Evolutionary conservation across 1,140 invertebrate species (phyloP).

Genomic region (Ceratina japonica): DNA sequence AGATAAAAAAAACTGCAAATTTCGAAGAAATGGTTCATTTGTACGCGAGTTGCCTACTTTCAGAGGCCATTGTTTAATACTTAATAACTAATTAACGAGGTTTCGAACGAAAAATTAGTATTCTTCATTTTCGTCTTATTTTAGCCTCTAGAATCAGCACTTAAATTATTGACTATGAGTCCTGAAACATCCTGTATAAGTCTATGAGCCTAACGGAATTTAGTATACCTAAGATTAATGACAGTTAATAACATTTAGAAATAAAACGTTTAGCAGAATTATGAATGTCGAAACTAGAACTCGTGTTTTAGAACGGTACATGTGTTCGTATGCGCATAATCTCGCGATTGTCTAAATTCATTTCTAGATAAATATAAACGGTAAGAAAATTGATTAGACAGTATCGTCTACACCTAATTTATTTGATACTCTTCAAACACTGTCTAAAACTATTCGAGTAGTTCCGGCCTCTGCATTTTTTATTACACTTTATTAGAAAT

Average conservation of each 20-base stretch:
- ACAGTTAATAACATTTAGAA: constrained; percentile 7
- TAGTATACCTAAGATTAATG: neutral
- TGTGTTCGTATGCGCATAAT: neutral
- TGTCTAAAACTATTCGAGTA: constrained; percentile 50
- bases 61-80: too few species aligned
- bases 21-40: too few species aligned
- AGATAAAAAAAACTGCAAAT: too few species aligned
- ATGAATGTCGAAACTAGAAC: too few species aligned
- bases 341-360: neutral
- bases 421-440: constrained; percentile 33
- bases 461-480: constrained; percentile 60
- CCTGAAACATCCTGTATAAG: too few species aligned
- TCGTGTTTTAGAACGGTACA: too few species aligned
- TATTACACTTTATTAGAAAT: constrained; percentile 77
- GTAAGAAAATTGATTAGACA: constrained; percentile 1
- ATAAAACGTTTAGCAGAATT: neutral
- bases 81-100: too few species aligned
- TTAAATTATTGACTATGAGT: too few species aligned
- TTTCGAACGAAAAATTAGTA: too few species aligned
- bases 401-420: constrained; percentile 24
- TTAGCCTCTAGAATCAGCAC: too few species aligned
- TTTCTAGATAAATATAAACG: constrained; percentile 6
- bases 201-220: neutral
- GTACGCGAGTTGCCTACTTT: too few species aligned
- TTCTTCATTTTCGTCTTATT: too few species aligned